A percentile compares a stretch with the other conserved stretches of the same genome.
Evolutionary conservation across 92 coral and sea anemone species (phyloP).

Genomic region (Pocillopora meandrina): DNA sequence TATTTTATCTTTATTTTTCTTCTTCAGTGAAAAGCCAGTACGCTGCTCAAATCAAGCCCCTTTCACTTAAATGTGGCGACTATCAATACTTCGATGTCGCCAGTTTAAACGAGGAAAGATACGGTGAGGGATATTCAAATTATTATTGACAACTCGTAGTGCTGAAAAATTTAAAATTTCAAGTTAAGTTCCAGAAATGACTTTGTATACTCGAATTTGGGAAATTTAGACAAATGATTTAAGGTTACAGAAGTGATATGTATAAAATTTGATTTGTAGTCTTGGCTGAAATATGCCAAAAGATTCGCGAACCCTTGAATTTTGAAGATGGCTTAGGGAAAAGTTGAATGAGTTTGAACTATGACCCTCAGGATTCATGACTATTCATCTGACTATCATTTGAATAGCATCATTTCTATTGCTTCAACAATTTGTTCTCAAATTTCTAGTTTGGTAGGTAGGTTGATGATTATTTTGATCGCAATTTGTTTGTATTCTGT

Average conservation of each 20-base stretch:
- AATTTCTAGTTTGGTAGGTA: not conserved
- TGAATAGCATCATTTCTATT: not conserved
- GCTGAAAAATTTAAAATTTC: not conserved
- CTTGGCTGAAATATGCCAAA: not conserved
- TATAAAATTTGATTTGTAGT: not conserved
- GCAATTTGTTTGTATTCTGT: no score
- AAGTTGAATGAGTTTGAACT: not conserved
- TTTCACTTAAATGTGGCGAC: constrained; percentile 76
- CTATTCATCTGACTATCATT: not conserved
- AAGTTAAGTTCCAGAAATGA: not conserved
- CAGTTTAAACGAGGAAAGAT: constrained; percentile 73
- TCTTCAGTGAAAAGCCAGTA: constrained; percentile 74
- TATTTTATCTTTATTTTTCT: not conserved
- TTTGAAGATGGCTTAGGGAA: no score
- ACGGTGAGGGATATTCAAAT: constrained; percentile 58
- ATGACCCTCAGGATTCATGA: constrained; percentile 2
- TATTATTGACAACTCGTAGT: not conserved
- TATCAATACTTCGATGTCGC: constrained; percentile 83
- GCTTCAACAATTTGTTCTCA: not conserved
- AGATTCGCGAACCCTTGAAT: not conserved
- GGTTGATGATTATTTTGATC: no score
- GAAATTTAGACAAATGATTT: not conserved
- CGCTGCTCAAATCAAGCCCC: constrained; percentile 65
- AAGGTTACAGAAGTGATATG: not conserved
- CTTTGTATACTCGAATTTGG: not conserved